Evolutionary conservation across 1,140 invertebrate genomes (phyloP), one percentile per base, ranked within the genome.

Genomic region (Drosophila biarmipes): DNA sequence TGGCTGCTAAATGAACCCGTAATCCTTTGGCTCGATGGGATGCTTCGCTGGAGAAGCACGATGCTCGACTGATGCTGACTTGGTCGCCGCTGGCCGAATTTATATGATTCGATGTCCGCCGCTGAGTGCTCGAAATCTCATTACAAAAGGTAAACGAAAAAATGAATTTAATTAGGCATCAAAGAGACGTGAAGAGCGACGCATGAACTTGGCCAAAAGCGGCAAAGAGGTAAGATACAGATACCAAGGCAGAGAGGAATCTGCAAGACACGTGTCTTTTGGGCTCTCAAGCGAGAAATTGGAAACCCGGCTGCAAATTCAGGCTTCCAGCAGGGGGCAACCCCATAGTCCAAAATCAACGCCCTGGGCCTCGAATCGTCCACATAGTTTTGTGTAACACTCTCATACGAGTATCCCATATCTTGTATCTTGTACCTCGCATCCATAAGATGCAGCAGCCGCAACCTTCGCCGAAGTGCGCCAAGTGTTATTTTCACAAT

Each of bases 401-500:
- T 66, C 52, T 52, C 55, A n/a, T 57, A 10, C 43, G 34, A 45
- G 52, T 56, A 52, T 61, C 6, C 51, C 6, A 29, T 35, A 31
- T 21, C 38, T 55, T 24, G 43, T 40, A 42, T 29, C 31, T 56
- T 35, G 51, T 64, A 43, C 24, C 27, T 40, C 37, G 42, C 67
- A 38, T 62, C 62, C 48, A 38, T 40, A 45, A 80, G 73, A 87
- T 80, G 51, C 63, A 68, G 59, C 64, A 68, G 53, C 63, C 43
- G 46, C 62, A 87, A 84, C 84, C 84, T 87, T 87, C 84, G 67
- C 14, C 19, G 37, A 68, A 87, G 84, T 89, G 57, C 72, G 74
- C 78, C 82, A 86, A 86, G 82, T 86, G 82, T 82, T 89, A 86
- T 87, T 89, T 87, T 89, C 84, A 87, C 84, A 79, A 87, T 82